phyloP scores from a whole-genome alignment of 2,113 vertebrate species.

The Falco punctatus region DNA sequence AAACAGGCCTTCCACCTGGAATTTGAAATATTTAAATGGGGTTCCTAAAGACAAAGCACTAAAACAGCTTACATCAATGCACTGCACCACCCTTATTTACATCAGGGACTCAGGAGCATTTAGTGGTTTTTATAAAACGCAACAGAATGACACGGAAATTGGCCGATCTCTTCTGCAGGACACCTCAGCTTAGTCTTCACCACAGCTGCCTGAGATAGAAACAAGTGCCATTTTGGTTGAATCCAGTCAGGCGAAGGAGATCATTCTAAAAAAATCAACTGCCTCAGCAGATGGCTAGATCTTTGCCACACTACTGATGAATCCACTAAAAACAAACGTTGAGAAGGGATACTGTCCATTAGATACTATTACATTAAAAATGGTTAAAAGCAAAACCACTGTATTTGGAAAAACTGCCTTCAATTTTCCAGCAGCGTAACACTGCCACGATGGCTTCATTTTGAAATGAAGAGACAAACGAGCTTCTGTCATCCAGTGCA shows the following conservation, averaged over 20 bases:
- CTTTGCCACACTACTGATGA: not conserved
- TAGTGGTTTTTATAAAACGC: not conserved
- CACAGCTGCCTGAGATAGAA: not conserved
- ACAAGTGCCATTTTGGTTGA: not conserved
- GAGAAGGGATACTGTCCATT: not conserved
- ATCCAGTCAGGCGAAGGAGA: not conserved
- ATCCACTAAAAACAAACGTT: not conserved
- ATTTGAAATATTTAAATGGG: not conserved
- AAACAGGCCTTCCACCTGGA: not conserved
- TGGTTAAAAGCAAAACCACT: not conserved
- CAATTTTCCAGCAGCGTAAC: not conserved
- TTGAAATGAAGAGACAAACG: not conserved
- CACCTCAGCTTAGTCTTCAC: not conserved
- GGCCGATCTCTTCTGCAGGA: not conserved
- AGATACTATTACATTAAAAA: no score
- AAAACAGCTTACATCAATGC: not conserved
- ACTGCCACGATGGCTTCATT: rapidly evolving
- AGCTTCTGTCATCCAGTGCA: not conserved
- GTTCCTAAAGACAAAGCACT: not conserved
- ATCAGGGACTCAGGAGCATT: not conserved
- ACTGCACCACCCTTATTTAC: not conserved
- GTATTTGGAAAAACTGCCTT: not conserved
- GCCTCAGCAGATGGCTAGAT: not conserved
- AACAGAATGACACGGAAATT: not conserved
- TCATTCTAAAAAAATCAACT: not conserved